phyloP scores from a whole-genome alignment of 2,888 invertebrate genomes.

The Mallateleia sp. region DNA sequence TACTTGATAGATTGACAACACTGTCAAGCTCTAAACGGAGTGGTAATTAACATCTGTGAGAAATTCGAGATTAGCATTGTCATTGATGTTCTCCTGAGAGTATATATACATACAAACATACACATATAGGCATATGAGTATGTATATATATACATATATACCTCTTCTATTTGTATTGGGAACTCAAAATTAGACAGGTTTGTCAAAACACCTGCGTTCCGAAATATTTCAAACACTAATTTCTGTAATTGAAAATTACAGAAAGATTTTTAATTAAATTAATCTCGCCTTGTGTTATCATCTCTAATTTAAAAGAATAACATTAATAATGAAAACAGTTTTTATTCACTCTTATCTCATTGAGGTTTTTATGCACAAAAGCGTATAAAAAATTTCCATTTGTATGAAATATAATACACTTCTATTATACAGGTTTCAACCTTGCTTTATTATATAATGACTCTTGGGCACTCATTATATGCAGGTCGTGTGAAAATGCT shows the following conservation, averaged over 20 bases:
- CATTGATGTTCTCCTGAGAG: conserved; percentile 59
- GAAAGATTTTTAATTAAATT: no score
- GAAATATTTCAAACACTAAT: neutral
- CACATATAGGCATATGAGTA: neutral
- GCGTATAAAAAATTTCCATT: conserved; percentile 1
- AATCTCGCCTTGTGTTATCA: no score
- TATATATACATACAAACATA: conserved; percentile 52
- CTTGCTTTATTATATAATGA: neutral
- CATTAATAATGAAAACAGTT: no score
- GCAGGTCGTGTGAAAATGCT: no score
- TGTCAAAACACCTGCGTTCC: neutral
- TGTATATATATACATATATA: conserved; percentile 12
- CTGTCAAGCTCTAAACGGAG: conserved; percentile 54
- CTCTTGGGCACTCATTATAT: neutral
- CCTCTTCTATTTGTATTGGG: neutral
- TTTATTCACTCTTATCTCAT: neutral
- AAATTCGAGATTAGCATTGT: conserved; percentile 62
- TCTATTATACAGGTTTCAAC: neutral
- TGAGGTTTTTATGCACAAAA: neutral
- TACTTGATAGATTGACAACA: conserved; percentile 62
- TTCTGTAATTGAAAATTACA: no score
- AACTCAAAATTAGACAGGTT: conserved; percentile 29
- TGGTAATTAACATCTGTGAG: conserved; percentile 69
- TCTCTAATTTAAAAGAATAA: no score
- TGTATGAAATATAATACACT: neutral